These are phyloP conservation scores for Cyanoderma ruficeps DNA, from an alignment of 2,113 vertebrate species.

Conservation along the genomic window DNA sequence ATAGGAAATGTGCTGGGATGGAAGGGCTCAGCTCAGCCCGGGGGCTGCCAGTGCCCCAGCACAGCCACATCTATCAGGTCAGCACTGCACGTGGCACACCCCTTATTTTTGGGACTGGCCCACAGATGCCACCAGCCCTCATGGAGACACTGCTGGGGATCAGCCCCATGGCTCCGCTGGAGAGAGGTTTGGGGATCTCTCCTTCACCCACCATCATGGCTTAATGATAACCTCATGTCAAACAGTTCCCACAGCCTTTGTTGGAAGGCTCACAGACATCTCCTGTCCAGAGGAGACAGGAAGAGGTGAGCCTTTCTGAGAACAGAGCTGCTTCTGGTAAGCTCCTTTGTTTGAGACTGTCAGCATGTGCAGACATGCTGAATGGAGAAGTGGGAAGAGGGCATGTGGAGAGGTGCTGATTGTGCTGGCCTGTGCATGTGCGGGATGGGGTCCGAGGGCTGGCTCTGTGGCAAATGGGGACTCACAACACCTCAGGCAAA, in stretches of 20 bases:
- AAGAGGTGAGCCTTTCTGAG: neutral
- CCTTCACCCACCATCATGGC: fast-evolving
- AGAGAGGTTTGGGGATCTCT: neutral
- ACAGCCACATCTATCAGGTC: neutral
- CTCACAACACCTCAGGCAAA: neutral
- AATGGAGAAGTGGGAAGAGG: neutral
- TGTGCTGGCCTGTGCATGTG: fast-evolving
- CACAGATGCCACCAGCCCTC: neutral
- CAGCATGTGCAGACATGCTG: neutral
- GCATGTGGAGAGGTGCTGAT: neutral
- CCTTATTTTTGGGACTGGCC: neutral
- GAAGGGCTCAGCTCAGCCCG: neutral
- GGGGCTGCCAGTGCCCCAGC: fast-evolving
- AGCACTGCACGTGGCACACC: neutral
- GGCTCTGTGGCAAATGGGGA: neutral
- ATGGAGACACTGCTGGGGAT: neutral
- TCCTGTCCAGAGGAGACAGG: neutral
- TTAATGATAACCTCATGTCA: neutral
- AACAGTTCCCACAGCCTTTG: fast-evolving
- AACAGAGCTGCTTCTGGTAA: neutral
- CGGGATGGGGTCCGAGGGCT: neutral
- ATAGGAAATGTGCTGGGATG: fast-evolving
- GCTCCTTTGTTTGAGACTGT: neutral
- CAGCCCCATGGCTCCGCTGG: neutral
- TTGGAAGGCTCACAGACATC: neutral